Conservation (phyloP, 2,113 vertebrate genomes). For the human (Homo sapiens) region GRCh38 chr17:34386001-34386500, state of each 20-base stretch:
- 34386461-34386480: background rate
- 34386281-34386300: background rate
- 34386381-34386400: background rate
- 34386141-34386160: no score
- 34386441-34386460: background rate
- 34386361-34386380: background rate
- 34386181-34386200: background rate
- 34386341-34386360: background rate
- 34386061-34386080: background rate
- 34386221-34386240: background rate
- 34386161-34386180: background rate
- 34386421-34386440: background rate
- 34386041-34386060: background rate
- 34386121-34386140: background rate
- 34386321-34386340: background rate
- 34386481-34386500: fast-evolving
- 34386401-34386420: background rate
- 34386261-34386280: background rate
- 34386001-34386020: background rate
- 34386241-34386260: background rate
- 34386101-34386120: no score
- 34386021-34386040: background rate
- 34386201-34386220: background rate
- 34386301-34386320: background rate
- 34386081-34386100: background rate